phyloP scores from a whole-genome alignment of 2,797 vertebrate genomes.

The Oceanodroma leucorhoa region DNA sequence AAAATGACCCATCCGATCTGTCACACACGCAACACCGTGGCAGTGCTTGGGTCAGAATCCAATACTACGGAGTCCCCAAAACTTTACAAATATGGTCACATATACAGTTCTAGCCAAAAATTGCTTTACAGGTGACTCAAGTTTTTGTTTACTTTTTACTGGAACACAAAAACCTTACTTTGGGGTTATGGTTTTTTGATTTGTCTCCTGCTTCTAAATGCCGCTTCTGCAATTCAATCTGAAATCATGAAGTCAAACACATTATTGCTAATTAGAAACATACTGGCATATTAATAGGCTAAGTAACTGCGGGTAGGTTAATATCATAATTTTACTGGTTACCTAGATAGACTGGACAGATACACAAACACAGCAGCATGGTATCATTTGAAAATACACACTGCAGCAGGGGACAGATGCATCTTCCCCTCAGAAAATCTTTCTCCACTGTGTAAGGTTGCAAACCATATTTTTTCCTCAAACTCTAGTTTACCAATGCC shows the following conservation, averaged over 20 bases:
- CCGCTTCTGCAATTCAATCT: background rate
- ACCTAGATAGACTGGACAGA: background rate
- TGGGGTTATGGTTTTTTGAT: background rate
- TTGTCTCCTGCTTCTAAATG: background rate
- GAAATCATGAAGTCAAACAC: background rate
- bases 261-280: background rate
- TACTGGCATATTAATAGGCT: background rate
- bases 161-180: background rate
- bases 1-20: background rate
- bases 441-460: background rate
- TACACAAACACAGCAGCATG: background rate
- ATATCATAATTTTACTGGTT: background rate
- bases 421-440: background rate
- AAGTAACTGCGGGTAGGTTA: background rate
- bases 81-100: background rate
- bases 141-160: background rate
- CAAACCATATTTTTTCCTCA: background rate
- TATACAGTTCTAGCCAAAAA: background rate
- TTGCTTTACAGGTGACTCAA: background rate
- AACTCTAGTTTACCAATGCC: background rate
- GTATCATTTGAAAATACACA: background rate
- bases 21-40: rapidly evolving
- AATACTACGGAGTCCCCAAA: too few relatives aligned
- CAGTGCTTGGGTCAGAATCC: background rate
- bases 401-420: background rate